Base-by-base conservation (phyloP, 2,797 vertebrate species). In the Eulemur rubriventer region DNA sequence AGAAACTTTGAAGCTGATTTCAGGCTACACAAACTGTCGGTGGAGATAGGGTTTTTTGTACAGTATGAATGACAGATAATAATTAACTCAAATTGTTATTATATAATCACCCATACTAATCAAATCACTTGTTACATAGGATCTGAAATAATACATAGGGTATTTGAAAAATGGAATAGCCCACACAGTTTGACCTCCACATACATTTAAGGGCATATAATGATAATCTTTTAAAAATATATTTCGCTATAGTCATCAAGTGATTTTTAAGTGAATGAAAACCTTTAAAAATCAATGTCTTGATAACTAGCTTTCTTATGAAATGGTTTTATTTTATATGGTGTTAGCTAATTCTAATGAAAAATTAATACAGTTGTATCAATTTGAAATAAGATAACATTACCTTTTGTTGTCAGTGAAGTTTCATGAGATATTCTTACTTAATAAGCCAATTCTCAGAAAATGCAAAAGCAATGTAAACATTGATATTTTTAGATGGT, bases 51-150 rank as follows among this genome's bases (percentile, higher is more conserved):
- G 10, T 1, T 16, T 92, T 89, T 30, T 2, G 17, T 95, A 24
- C 33, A 81, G 61, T 85, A 14, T 78, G 28, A 95, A 57, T 67
- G 52, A 41, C 28, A 83, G 59, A 6, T 61, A 94, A 75, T 72
- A 94, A 91, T 96, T 52, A 94, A 48, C 24, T 89, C 14, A 83
- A 72, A 55, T 46, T 93, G 2, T 76, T 91, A 87, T 94, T 63
- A 57, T 86, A 75, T 94, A 57, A 73, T 80, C 17, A 65, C 7
- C 9, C 2, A 17, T 11, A 43, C 1, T 94, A 89, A 67, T 82
- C 41, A 95, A 89, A 78, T 6, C 2, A 1, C 33, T 89, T 95
- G 48, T 82, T 89, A 59, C 16, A 26, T 73, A 35, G 46, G 0
- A 55, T 70, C n/a, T 59, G 22, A 91, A 89, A 52, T 87, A 55